A percentile compares a stretch with the other conserved stretches of the same genome.
These are phyloP conservation scores for Urocitellus parryii DNA, from an alignment of 2,113 vertebrate species.

Conservation along the genomic window DNA sequence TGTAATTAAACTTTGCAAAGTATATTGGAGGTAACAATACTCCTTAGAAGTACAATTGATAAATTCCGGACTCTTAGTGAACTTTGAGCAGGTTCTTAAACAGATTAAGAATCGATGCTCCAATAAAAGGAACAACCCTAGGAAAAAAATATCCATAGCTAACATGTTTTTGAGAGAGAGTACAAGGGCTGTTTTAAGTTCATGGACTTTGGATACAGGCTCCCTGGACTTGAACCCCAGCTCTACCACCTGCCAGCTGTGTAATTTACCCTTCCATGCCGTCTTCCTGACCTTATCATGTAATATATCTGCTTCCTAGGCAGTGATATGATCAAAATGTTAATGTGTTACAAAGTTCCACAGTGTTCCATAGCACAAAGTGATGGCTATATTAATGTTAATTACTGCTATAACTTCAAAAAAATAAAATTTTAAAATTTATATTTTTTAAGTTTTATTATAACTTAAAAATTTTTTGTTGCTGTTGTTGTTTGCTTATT, in stretches of 20 bases:
- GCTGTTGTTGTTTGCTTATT: too few species aligned
- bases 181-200: not conserved
- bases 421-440: too few species aligned
- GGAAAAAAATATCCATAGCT: not conserved
- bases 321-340: not conserved
- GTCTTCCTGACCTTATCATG: not conserved
- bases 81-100: slow-evolving; percentile 62
- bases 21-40: slow-evolving; percentile 38
- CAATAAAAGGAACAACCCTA: slow-evolving; percentile 12
- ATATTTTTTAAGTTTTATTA: not conserved
- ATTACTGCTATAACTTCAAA: not conserved
- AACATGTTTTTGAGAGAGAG: slow-evolving; percentile 6
- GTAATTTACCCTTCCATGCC: not conserved
- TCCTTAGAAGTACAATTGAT: slow-evolving; percentile 61
- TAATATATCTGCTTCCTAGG: not conserved
- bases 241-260: not conserved
- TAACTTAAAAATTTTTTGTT: not conserved
- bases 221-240: not conserved
- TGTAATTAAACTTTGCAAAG: slow-evolving; percentile 68
- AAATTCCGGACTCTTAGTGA: slow-evolving; percentile 65
- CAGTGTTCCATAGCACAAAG: not conserved
- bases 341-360: slow-evolving; percentile 11
- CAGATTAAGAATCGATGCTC: slow-evolving; percentile 59
- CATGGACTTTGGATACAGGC: not conserved
- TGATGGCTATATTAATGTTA: not conserved